A percentile compares a stretch with the other conserved stretches of the same genome.
phyloP scores from a whole-genome alignment of 2,888 invertebrate genomes.

The Cryptophagus acutangulus region DNA sequence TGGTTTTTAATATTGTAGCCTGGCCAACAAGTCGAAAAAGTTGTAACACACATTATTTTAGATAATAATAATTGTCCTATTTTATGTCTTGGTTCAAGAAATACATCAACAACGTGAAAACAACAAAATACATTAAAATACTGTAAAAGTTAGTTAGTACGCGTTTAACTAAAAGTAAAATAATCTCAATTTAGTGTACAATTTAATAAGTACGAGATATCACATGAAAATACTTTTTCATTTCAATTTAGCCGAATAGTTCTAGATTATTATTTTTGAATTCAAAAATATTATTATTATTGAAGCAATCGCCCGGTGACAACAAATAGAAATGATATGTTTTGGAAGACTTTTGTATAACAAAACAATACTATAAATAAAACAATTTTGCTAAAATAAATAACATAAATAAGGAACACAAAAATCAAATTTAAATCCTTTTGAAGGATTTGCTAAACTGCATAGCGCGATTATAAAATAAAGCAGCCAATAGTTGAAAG shows the following conservation, averaged over 20 bases:
- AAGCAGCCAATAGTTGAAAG: background rate
- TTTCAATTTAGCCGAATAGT: background rate
- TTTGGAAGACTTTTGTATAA: too few species aligned
- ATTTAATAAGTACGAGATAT: slow-evolving; percentile 30
- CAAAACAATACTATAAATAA: slow-evolving; percentile 4
- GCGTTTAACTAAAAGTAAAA: slow-evolving; percentile 1
- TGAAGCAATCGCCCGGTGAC: too few species aligned
- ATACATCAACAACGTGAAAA: slow-evolving; percentile 1
- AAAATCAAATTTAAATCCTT: slow-evolving; percentile 31
- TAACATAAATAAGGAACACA: slow-evolving; percentile 10
- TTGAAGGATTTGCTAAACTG: slow-evolving; percentile 25
- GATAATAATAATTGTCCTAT: slow-evolving; percentile 3
- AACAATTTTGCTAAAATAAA: slow-evolving; percentile 13
- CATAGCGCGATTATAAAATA: slow-evolving; percentile 6
- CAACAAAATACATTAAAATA: background rate
- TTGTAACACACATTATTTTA: slow-evolving; percentile 5
- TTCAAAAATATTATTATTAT: too few species aligned
- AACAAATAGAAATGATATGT: too few species aligned
- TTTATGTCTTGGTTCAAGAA: too few species aligned
- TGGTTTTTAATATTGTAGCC: slow-evolving; percentile 21
- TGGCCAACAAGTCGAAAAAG: slow-evolving; percentile 18
- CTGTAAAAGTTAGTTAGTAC: background rate
- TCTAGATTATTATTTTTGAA: too few species aligned
- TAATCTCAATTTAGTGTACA: slow-evolving; percentile 16
- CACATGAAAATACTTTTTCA: slow-evolving; percentile 21